phyloP scores from a whole-genome alignment of 2,113 vertebrate species.

The Anseranas semipalmata region DNA sequence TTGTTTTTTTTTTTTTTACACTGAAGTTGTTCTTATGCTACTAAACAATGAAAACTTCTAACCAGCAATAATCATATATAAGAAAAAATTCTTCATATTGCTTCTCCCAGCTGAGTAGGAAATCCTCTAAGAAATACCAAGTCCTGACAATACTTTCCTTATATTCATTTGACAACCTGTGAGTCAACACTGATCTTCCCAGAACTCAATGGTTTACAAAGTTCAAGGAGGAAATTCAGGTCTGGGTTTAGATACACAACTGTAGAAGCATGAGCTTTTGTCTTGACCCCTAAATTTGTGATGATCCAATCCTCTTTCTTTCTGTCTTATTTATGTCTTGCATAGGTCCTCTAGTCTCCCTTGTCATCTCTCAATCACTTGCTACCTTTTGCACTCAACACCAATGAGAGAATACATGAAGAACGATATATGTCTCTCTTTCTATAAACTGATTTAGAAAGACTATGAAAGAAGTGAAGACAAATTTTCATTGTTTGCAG shows the following conservation, averaged over 20 bases:
- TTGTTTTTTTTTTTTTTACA: background rate
- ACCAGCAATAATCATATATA: background rate
- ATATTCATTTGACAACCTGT: background rate
- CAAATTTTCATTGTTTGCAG: background rate
- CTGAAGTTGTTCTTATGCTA: background rate
- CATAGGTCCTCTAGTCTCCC: background rate
- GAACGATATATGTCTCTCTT: background rate
- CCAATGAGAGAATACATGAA: background rate
- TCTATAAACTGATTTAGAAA: background rate
- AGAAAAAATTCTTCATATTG: background rate
- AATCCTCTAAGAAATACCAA: background rate
- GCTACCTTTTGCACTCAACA: background rate
- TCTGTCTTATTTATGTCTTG: background rate
- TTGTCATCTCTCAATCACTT: background rate
- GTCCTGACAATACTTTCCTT: background rate
- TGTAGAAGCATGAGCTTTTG: background rate
- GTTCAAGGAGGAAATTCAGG: background rate
- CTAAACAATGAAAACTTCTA: background rate
- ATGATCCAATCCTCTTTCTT: background rate
- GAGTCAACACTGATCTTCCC: background rate
- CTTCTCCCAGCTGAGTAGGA: background rate
- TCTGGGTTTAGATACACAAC: background rate
- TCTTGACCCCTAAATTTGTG: background rate
- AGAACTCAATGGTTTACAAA: background rate
- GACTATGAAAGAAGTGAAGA: background rate